Base-by-base conservation (phyloP, 2,797 vertebrate species). In the Momotus momota region DNA sequence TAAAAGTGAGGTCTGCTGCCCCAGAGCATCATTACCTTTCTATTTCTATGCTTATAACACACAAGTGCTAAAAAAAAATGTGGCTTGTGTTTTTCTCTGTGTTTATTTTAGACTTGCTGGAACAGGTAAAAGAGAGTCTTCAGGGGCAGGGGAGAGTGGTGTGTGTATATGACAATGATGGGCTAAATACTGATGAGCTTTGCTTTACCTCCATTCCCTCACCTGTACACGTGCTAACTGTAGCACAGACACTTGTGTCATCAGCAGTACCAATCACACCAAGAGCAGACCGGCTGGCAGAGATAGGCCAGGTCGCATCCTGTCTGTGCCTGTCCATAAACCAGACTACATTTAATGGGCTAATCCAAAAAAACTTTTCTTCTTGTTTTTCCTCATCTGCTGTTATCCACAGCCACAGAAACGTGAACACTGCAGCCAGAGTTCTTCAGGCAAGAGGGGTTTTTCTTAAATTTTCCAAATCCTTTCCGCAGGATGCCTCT, bases 391-490 rank as follows among this genome's bases (percentile, higher is more conserved):
- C 12, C 14, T 23, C 2, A 5, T 57, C n/a, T 73, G 13, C 41
- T 61, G 7, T 75, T 81, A 81, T n/a, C 40, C 6, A 2, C 16
- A 72, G 43, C 9, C 29, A 51, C 12, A n/a, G 12, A 7, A 79
- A 29, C 0, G 0, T 0, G 5, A 81, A 58, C 0, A 10, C 26
- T 70, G 26, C 48, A 84, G 49, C 20, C 31, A 19, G 54, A 58
- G 27, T 33, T 84, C 78, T 89, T 75, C 57, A 90, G 38, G 29
- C 18, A 65, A 72, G 49, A 85, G 5, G 6, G 15, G 0, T 7
- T 70, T 92, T 88, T 35, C 54, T 69, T 79, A 66, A 40, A 51
- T 89, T 93, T 89, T 66, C 43, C 15, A 87, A 75, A 80, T 72
- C 38, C n/a, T 69, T 81, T n/a, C 58, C 21, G 12, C 23, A 54